Conservation (phyloP, 1,140 invertebrate genomes). For the Eciton burchellii region DNA sequence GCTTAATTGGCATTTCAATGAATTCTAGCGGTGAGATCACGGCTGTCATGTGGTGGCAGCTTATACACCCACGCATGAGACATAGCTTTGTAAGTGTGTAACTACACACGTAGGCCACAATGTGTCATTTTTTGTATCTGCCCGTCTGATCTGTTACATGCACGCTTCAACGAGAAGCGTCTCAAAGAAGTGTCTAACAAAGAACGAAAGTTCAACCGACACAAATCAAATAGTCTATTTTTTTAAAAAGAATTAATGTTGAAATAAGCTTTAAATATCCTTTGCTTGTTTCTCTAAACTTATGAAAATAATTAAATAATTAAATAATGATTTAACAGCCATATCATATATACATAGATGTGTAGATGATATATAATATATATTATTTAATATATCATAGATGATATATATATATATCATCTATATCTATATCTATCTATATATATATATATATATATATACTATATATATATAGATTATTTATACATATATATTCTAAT, state of each 20-base stretch:
- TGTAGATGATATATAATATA: too few relatives aligned
- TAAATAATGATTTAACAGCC: too few relatives aligned
- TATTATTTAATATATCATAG: too few relatives aligned
- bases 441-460: too few relatives aligned
- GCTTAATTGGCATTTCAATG: slow-evolving; percentile 7
- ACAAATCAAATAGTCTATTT: not conserved
- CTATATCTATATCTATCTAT: too few relatives aligned
- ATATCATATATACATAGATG: too few relatives aligned
- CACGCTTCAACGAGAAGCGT: not conserved
- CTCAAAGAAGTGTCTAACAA: not conserved
- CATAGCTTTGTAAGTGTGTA: not conserved
- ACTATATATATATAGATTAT: too few relatives aligned
- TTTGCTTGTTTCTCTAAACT: not conserved
- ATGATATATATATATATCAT: too few relatives aligned
- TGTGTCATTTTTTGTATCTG: not conserved
- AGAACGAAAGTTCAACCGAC: not conserved
- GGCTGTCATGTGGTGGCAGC: not conserved
- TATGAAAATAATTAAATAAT: not conserved
- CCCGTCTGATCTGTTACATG: not conserved
- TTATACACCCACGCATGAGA: not conserved
- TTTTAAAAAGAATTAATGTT: too few relatives aligned
- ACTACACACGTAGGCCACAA: not conserved
- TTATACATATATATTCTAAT: too few relatives aligned
- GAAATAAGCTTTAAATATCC: not conserved
- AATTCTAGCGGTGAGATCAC: slow-evolving; percentile 42